These are phyloP conservation scores for Presbytis comata DNA, from an alignment of 2,797 vertebrate species.

Conservation along the genomic window DNA sequence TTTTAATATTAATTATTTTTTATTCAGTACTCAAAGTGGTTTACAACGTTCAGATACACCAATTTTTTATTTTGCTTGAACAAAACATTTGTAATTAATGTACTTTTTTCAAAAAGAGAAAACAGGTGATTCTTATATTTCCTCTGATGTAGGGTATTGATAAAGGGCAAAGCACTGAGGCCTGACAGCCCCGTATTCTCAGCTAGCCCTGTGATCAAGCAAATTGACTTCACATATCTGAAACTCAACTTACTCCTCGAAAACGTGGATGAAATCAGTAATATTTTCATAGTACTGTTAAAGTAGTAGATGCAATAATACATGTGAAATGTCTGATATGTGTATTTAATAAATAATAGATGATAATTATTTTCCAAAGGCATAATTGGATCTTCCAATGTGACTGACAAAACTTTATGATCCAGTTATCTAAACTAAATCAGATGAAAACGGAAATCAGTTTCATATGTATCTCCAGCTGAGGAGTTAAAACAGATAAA, in stretches of 20 bases:
- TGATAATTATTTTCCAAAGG: background rate
- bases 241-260: background rate
- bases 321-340: background rate
- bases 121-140: background rate
- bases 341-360: background rate
- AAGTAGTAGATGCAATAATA: background rate
- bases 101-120: background rate
- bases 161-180: background rate
- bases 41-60: background rate
- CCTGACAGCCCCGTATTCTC: background rate
- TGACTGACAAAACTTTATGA: background rate
- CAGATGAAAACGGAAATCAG: background rate
- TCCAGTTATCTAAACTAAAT: background rate
- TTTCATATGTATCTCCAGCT: background rate
- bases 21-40: background rate
- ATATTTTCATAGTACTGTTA: background rate
- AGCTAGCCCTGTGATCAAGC: background rate
- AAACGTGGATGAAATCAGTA: background rate
- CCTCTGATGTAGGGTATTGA: rapidly evolving
- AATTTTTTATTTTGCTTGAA: background rate
- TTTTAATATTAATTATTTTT: background rate
- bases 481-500: conserved; percentile 18
- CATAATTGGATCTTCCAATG: background rate
- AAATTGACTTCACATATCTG: background rate
- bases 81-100: background rate